These are phyloP conservation scores for Hemibagrus guttatus DNA, from an alignment of 2,797 vertebrate species.

Conservation along the genomic window DNA sequence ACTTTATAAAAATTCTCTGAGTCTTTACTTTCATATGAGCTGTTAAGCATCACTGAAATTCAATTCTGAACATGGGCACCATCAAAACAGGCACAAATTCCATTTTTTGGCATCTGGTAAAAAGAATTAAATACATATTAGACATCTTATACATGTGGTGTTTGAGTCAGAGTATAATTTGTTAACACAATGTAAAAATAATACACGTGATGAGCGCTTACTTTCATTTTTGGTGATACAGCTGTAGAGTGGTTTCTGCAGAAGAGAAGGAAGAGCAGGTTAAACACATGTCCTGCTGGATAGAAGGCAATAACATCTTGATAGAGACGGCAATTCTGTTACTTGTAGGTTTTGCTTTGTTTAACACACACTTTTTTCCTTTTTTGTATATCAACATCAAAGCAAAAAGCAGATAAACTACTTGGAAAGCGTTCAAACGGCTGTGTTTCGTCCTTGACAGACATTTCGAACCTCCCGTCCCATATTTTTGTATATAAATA, in stretches of 20 bases:
- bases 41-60: too few species aligned
- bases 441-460: constrained; percentile 5
- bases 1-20: too few species aligned
- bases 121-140: not conserved
- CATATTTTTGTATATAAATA: constrained; percentile 23
- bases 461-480: constrained; percentile 15
- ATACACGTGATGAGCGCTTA: constrained; percentile 73
- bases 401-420: constrained; percentile 29
- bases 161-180: not conserved
- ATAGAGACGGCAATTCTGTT: constrained; percentile 9
- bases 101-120: too few species aligned
- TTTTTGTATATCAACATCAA: constrained; percentile 30
- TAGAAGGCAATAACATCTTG: not conserved
- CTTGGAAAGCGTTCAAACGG: constrained; percentile 19
- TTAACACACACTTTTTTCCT: not conserved
- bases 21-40: too few species aligned
- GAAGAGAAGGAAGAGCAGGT: constrained; percentile 53
- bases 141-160: not conserved
- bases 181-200: not conserved
- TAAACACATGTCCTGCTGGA: not conserved
- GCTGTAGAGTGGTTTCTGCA: constrained; percentile 94
- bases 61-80: too few species aligned
- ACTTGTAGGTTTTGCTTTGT: constrained; percentile 26
- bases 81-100: too few species aligned
- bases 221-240: constrained; percentile 99